Evolutionary conservation across 1,140 invertebrate species (phyloP).

Genomic region (Penaeus vannamei): DNA sequence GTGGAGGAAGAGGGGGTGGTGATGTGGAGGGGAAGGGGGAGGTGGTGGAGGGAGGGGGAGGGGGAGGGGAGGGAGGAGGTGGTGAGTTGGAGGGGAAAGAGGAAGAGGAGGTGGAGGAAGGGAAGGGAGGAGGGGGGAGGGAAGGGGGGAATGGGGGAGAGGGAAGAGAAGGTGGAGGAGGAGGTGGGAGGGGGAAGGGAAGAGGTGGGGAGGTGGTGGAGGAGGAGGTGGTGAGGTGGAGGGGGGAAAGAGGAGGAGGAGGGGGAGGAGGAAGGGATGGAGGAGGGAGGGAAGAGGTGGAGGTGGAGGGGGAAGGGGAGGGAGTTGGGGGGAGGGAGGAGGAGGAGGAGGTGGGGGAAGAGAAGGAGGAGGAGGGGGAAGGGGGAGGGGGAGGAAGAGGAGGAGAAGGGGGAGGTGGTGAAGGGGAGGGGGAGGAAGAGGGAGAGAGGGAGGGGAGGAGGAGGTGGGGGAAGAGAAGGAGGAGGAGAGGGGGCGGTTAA

Average conservation of each 20-base stretch:
- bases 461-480: neutral
- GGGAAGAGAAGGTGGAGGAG: neutral
- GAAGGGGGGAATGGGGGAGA: slow-evolving; percentile 13
- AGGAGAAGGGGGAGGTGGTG: no score
- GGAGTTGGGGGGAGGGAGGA: no score
- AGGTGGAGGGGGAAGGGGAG: no score
- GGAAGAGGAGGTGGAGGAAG: slow-evolving; percentile 22
- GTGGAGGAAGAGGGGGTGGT: neutral
- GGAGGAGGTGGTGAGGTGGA: neutral
- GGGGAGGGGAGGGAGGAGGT: neutral
- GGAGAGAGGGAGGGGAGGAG: no score
- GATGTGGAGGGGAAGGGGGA: no score
- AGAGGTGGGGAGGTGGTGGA: neutral
- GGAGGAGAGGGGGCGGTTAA: no score
- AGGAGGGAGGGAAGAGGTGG: neutral
- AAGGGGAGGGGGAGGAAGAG: no score
- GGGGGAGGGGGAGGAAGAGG: no score
- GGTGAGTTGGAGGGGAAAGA: neutral
- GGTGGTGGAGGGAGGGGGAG: neutral
- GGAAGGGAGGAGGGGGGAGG: slow-evolving; percentile 6
- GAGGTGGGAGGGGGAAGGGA: neutral
- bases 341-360: no score
- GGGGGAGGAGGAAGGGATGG: neutral
- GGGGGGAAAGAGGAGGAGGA: neutral
- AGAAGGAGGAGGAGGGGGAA: no score